phyloP scores from a whole-genome alignment of 1,140 invertebrate species.

The Tribolium madens region DNA sequence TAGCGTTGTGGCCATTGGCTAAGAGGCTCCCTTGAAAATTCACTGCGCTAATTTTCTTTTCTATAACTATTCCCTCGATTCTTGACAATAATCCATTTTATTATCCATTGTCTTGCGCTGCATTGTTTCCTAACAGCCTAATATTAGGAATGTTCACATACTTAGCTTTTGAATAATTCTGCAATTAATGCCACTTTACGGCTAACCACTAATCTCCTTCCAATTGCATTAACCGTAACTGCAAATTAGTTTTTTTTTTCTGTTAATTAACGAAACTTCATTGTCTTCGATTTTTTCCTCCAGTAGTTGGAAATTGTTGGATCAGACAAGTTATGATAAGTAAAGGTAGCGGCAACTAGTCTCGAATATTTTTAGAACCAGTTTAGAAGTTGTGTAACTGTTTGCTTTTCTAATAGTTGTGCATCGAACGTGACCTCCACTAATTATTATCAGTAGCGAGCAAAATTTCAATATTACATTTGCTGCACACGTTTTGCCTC shows the following conservation, averaged over 20 bases:
- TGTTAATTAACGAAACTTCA: background rate
- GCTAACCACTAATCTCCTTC: background rate
- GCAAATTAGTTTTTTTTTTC: background rate
- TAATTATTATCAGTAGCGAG: slow-evolving; percentile 18
- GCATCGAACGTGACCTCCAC: slow-evolving; percentile 24
- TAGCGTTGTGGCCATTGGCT: background rate
- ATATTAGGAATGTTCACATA: slow-evolving; percentile 20
- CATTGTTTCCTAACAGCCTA: slow-evolving; percentile 17
- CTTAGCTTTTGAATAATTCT: slow-evolving; percentile 14
- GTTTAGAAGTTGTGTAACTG: slow-evolving; percentile 39
- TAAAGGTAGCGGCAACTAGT: slow-evolving; percentile 34
- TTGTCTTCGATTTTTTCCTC: background rate
- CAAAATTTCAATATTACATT: slow-evolving; percentile 7
- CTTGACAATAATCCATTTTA: slow-evolving; percentile 27
- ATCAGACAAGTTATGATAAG: slow-evolving; percentile 33
- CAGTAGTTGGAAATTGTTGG: background rate
- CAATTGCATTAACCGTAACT: background rate
- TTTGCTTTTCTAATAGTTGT: slow-evolving; percentile 42
- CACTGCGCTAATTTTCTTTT: slow-evolving; percentile 1
- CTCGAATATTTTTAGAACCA: slow-evolving; percentile 42
- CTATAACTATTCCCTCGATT: slow-evolving; percentile 2
- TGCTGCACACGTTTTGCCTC: background rate
- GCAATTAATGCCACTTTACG: background rate
- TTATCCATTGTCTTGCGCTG: slow-evolving; percentile 15
- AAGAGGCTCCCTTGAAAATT: too few species aligned